Percentiles rank a stretch among this genome's conserved stretches.
phyloP scores from a whole-genome alignment of 2,113 vertebrate species.

The Argyrosomus japonicus region DNA sequence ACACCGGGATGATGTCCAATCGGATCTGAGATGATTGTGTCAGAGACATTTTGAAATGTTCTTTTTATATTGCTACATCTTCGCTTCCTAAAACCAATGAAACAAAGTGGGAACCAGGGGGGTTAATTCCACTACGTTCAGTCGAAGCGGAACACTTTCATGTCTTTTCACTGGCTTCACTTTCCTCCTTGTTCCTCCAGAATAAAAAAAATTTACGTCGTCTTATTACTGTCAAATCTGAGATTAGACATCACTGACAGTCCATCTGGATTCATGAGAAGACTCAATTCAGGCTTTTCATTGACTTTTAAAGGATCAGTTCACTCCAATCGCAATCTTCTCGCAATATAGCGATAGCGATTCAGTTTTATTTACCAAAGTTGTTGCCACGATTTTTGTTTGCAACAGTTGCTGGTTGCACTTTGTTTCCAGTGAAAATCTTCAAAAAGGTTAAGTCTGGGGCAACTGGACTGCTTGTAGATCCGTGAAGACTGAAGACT shows the following conservation, averaged over 20 bases:
- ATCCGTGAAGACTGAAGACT: too few relatives aligned
- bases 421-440: too few relatives aligned
- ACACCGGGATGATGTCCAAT: slow-evolving; percentile 92
- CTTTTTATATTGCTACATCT: not conserved
- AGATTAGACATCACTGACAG: not conserved
- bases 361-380: too few relatives aligned
- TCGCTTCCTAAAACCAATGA: not conserved
- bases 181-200: not conserved
- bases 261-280: not conserved
- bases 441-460: too few relatives aligned
- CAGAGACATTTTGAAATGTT: not conserved
- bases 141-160: not conserved
- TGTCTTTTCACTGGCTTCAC: slow-evolving; percentile 24
- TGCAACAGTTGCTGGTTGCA: too few relatives aligned
- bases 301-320: slow-evolving; percentile 3
- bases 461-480: too few relatives aligned
- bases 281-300: not conserved
- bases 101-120: not conserved
- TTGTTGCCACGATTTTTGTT: too few relatives aligned
- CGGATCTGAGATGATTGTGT: slow-evolving; percentile 82
- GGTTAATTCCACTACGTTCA: not conserved
- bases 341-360: too few relatives aligned
- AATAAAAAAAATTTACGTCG: too few relatives aligned
- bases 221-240: not conserved
- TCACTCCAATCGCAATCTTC: too few relatives aligned